Evolutionary conservation across 2,888 invertebrate genomes (phyloP).

Genomic region (Synanthedon andrenaeformis): DNA sequence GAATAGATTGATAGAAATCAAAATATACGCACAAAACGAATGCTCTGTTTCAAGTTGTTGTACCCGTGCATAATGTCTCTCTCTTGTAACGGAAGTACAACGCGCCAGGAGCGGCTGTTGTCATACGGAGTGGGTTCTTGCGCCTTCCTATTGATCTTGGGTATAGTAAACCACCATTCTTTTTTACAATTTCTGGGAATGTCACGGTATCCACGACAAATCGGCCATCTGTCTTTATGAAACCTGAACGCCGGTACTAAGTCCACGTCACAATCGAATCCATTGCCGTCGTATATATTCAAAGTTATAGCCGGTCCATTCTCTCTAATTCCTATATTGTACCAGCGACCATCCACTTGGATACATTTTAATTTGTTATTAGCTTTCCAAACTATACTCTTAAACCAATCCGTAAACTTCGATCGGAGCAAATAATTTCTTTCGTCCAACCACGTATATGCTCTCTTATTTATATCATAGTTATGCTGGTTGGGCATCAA

Average conservation of each 20-base stretch:
- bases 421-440: slow-evolving; percentile 47
- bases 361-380: slow-evolving; percentile 26
- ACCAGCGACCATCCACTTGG: slow-evolving; percentile 43
- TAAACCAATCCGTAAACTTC: slow-evolving; percentile 67
- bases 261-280: slow-evolving; percentile 56
- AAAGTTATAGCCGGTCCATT: slow-evolving; percentile 71
- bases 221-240: slow-evolving; percentile 48
- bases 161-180: slow-evolving; percentile 59
- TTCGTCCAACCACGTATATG: slow-evolving; percentile 45
- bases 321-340: slow-evolving; percentile 25
- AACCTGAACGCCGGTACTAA: slow-evolving; percentile 66
- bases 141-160: slow-evolving; percentile 41
- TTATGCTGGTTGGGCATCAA: slow-evolving; percentile 30
- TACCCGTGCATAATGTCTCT: slow-evolving; percentile 45
- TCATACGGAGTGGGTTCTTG: slow-evolving; percentile 11
- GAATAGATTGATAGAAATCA: no score
- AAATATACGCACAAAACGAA: slow-evolving; percentile 42
- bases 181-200: slow-evolving; percentile 26
- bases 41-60: slow-evolving; percentile 39
- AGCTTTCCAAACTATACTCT: slow-evolving; percentile 49
- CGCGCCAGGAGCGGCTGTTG: slow-evolving; percentile 53
- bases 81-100: slow-evolving; percentile 67
- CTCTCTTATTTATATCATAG: slow-evolving; percentile 36
- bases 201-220: slow-evolving; percentile 19
- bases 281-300: slow-evolving; percentile 27